Base-by-base conservation (phyloP, 2,888 invertebrate genomes). In the Plagodis dolabraria region DNA sequence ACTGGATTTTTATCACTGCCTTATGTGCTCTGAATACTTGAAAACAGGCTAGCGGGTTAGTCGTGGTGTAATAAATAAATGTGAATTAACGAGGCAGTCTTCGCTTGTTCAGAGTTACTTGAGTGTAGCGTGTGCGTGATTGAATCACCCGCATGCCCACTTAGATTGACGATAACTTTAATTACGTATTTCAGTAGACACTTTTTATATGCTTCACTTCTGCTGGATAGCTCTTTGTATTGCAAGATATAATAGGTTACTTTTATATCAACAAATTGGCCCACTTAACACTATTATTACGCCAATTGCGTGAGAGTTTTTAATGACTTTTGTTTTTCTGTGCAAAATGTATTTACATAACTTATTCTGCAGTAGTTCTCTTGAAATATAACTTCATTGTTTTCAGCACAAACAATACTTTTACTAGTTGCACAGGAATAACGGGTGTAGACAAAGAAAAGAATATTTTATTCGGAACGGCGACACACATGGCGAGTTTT, bases 401-500 rank as follows among this genome's bases (percentile, higher is more conserved):
- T 79, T 82, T 79, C 75, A 76, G 68, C 53, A 68, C 74, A 77
- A 76, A 87, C 81, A 85, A 87, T 83, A 85, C 83, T 84, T 85
- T 83, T 84, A 83, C 84, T 72, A 84, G 79, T 85, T 82, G 81
- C 80, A 77, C 76, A 83, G 84, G 80, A 80, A 85, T 81, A 85
- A 82, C 79, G 74, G 76, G 65, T 75, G 76, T 77, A 83, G 83
- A 86, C 84, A 87, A 86, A 87, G 86, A 86, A 85, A 86, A 84
- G 64, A 86, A 87, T 87, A 87, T 87, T 88, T 87, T 89, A 89
- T 89, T 87, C 77, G 82, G 83, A 85, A 81, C 79, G 77, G 79
- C 83, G 86, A 85, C 87, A 88, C 81, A 88, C 85, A 86, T 85
- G 83, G 80, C 83, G 81, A 86, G 81, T 87, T 86, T 87, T 86